phyloP scores from a whole-genome alignment of 2,797 vertebrate species.

The Glossophaga mutica region DNA sequence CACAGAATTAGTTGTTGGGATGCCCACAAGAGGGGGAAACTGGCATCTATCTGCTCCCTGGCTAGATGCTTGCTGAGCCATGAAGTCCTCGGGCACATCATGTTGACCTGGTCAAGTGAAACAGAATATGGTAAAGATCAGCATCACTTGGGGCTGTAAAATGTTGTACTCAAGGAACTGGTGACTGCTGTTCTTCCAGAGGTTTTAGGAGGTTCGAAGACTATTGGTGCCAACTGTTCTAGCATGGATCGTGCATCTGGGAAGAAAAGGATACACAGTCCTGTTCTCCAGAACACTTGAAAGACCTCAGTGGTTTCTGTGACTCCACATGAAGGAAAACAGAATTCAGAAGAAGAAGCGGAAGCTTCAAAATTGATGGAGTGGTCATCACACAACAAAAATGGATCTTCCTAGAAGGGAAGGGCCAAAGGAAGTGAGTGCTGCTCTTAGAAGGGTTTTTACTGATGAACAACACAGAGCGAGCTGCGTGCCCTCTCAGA shows the following conservation, averaged over 20 bases:
- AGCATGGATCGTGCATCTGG: not conserved
- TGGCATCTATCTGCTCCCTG: not conserved
- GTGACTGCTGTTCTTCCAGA: not conserved
- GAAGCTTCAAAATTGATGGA: not conserved
- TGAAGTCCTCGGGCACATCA: too few species aligned
- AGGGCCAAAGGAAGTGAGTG: not conserved
- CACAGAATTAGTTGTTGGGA: not conserved
- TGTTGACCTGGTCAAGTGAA: not conserved
- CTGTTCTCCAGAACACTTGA: not conserved
- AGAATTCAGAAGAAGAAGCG: not conserved
- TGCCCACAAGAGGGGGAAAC: fast-evolving
- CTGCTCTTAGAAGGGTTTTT: not conserved
- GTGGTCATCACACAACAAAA: not conserved
- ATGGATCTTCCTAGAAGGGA: not conserved
- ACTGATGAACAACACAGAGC: not conserved
- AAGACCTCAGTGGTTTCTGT: not conserved
- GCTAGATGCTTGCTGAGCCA: not conserved
- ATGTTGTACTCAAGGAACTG: not conserved
- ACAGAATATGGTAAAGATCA: not conserved
- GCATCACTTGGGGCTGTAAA: not conserved
- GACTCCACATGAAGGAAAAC: not conserved
- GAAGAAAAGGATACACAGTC: not conserved
- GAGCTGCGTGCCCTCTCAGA: not conserved
- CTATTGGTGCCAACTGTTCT: not conserved
- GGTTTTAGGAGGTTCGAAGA: not conserved